phyloP scores from a whole-genome alignment of 2,113 vertebrate species.

The Lophochroa leadbeateri region DNA sequence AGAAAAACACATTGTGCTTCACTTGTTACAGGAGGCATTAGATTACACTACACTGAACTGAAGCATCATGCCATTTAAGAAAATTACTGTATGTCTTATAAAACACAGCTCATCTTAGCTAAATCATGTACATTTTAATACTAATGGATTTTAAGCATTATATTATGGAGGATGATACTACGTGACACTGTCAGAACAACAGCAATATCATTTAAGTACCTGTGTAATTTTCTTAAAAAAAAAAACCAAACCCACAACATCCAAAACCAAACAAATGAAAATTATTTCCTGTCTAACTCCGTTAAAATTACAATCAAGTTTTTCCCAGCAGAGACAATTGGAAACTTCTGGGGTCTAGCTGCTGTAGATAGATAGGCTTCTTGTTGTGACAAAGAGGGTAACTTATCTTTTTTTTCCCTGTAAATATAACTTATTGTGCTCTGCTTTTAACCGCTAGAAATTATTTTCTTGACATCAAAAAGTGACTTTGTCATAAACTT shows the following conservation, averaged over 20 bases:
- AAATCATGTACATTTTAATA: neutral
- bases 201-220: neutral
- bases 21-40: neutral
- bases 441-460: neutral
- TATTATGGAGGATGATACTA: neutral
- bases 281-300: neutral
- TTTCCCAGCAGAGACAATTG: neutral
- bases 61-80: neutral
- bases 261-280: neutral
- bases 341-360: neutral
- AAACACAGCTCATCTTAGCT: neutral
- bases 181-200: neutral
- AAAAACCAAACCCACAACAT: neutral
- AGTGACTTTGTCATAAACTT: neutral
- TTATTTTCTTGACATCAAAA: neutral
- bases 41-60: neutral
- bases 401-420: neutral
- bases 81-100: neutral
- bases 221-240: neutral
- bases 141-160: neutral
- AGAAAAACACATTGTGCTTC: neutral
- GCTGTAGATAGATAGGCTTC: neutral
- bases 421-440: neutral
- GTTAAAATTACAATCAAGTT: neutral
- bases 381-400: neutral